These are phyloP conservation scores for Yponomeuta plumbellus DNA, from an alignment of 2,888 invertebrate species.

Conservation along the genomic window DNA sequence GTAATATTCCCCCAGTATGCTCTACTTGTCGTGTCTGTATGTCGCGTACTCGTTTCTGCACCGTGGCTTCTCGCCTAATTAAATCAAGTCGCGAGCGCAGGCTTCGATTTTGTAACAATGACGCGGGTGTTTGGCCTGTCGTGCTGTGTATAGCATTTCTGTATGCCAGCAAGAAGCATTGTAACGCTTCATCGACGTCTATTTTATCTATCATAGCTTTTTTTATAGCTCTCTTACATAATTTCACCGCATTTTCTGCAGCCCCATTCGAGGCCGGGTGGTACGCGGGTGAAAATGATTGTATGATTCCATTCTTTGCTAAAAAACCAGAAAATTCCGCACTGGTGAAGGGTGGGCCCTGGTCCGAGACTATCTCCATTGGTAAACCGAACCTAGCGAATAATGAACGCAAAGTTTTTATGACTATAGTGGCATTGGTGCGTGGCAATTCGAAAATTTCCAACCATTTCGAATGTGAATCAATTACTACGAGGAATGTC, in stretches of 20 bases:
- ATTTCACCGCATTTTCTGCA: constrained; percentile 16
- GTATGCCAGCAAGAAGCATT: constrained; percentile 11
- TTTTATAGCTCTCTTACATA: constrained; percentile 17
- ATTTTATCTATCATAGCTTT: constrained; percentile 9
- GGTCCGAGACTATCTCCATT: constrained; percentile 17
- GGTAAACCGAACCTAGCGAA: constrained; percentile 17
- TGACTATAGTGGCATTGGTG: constrained; percentile 16
- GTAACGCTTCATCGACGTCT: constrained; percentile 11
- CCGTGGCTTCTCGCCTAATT: neutral
- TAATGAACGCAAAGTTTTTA: constrained; percentile 10
- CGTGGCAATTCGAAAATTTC: constrained; percentile 13
- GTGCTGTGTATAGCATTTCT: constrained; percentile 6
- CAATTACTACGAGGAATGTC: constrained; percentile 24
- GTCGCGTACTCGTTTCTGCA: neutral
- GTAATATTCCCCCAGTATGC: neutral
- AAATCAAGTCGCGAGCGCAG: constrained; percentile 14
- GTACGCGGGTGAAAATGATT: constrained; percentile 15
- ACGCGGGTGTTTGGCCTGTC: constrained; percentile 11
- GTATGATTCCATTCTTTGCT: constrained; percentile 15
- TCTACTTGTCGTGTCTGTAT: neutral
- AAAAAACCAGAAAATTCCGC: constrained; percentile 14
- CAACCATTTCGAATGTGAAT: constrained; percentile 18
- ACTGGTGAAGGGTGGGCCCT: constrained; percentile 19
- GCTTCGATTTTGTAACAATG: constrained; percentile 4
- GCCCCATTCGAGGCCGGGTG: constrained; percentile 19